Evolutionary conservation across 2,113 vertebrate species (phyloP).

Genomic region (Shinisaurus crocodilurus): DNA sequence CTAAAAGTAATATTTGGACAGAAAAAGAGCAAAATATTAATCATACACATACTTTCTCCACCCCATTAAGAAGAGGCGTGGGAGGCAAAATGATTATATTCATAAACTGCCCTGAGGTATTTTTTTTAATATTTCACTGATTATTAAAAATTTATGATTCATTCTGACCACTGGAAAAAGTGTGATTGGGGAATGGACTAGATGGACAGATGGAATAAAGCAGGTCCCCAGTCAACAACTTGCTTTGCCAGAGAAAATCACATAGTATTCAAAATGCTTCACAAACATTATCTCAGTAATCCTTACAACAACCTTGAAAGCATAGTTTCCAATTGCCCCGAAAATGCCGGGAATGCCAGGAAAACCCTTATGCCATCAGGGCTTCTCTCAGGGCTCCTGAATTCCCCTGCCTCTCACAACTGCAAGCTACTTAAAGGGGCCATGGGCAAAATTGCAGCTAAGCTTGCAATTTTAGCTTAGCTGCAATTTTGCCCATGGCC

Average conservation of each 20-base stretch:
- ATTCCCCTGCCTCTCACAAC: no score
- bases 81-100: not conserved
- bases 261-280: not conserved
- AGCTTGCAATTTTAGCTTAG: no score
- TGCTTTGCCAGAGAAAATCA: not conserved
- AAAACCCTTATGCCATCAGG: no score
- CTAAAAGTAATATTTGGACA: not conserved
- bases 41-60: not conserved
- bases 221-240: not conserved
- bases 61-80: not conserved
- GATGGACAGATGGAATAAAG: not conserved
- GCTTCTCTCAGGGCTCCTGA: no score
- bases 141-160: not conserved
- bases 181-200: not conserved
- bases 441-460: no score
- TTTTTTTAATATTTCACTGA: not conserved
- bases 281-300: no score
- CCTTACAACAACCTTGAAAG: no score
- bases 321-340: no score
- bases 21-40: not conserved
- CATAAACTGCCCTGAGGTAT: not conserved
- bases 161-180: not conserved
- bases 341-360: no score
- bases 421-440: no score
- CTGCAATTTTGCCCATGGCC: no score